phyloP scores from a whole-genome alignment of 2,797 vertebrate genomes.

The Ficedula albicollis region DNA sequence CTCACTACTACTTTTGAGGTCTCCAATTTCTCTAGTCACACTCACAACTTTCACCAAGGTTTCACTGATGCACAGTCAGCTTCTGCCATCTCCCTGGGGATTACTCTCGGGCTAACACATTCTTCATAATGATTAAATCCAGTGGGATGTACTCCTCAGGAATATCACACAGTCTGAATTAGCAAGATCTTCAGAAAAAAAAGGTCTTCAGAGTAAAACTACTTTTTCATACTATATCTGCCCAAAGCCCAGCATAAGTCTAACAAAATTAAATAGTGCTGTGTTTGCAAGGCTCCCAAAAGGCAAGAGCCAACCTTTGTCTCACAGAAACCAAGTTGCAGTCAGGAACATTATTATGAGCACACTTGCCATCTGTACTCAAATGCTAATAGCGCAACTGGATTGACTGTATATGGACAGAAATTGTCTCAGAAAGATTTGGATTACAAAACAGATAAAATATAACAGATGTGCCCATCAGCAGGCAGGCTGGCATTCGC shows the following conservation, averaged over 20 bases:
- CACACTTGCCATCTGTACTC: constrained; percentile 64
- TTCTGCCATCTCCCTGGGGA: not conserved
- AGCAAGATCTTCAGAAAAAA: not conserved
- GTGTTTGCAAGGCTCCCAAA: not conserved
- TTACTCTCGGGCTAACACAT: not conserved
- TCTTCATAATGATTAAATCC: not conserved
- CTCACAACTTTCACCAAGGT: not conserved
- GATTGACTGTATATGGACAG: constrained; percentile 62
- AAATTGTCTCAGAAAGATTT: constrained; percentile 50
- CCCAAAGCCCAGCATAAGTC: not conserved
- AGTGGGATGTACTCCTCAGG: not conserved
- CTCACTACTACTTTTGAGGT: not conserved
- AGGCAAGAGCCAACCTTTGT: not conserved
- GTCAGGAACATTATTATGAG: not conserved
- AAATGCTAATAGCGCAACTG: not conserved
- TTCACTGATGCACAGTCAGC: not conserved
- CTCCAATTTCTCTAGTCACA: not conserved
- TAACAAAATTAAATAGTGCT: not conserved
- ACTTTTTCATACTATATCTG: not conserved
- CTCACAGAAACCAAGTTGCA: not conserved
- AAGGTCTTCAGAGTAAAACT: not conserved
- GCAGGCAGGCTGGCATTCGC: constrained; percentile 49
- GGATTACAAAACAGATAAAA: constrained; percentile 67
- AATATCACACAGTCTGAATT: not conserved
- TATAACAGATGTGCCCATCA: constrained; percentile 64